Conservation (phyloP, 2,888 invertebrate species). For the Eremobia ochroleuca region DNA sequence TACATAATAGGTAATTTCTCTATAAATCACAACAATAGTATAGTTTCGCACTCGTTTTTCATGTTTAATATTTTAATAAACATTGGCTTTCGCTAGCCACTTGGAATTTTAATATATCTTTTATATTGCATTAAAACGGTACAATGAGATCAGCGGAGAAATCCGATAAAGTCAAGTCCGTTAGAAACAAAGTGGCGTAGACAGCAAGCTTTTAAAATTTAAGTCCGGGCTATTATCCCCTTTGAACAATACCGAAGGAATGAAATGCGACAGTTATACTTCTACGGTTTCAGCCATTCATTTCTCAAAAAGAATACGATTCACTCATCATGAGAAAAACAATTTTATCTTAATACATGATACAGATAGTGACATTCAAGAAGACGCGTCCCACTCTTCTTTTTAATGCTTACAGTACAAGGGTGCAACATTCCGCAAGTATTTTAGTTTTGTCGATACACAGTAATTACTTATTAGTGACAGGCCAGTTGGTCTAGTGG, state of each 20-base stretch:
- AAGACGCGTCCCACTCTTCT: too few relatives aligned
- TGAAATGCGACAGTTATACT: constrained; percentile 34
- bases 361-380: too few relatives aligned
- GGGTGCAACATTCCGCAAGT: too few relatives aligned
- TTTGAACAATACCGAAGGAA: constrained; percentile 58
- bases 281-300: background rate
- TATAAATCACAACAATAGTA: background rate
- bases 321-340: background rate
- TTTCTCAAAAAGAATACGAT: background rate
- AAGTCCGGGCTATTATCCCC: constrained; percentile 68
- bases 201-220: constrained; percentile 72
- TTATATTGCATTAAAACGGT: constrained; percentile 65
- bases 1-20: background rate
- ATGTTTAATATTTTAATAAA: background rate
- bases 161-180: constrained; percentile 68
- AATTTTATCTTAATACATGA: background rate
- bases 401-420: too few relatives aligned
- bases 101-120: constrained; percentile 19
- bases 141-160: constrained; percentile 59
- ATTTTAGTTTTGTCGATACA: too few relatives aligned
- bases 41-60: background rate
- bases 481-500: too few relatives aligned
- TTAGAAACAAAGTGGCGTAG: constrained; percentile 69
- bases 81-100: constrained; percentile 11
- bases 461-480: too few relatives aligned